Base-by-base conservation (phyloP, 2,797 vertebrate species). In the Aphelocoma californica region DNA sequence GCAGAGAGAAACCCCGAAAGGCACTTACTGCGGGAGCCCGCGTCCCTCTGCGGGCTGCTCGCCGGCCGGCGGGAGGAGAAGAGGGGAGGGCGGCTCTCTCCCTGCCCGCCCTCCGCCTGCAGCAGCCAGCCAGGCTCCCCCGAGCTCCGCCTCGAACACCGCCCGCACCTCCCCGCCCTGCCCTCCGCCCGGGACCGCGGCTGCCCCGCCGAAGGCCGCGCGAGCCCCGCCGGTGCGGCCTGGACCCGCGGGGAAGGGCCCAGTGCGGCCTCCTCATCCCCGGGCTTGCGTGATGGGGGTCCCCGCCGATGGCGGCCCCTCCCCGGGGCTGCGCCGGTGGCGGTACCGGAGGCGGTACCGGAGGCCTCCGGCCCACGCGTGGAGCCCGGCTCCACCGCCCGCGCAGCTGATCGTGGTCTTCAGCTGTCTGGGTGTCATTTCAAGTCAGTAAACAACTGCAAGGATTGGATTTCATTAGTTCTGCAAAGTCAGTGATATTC, bases 401-500 rank as follows among this genome's bases (percentile, higher is more conserved):
- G 31, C 5, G 13, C 38, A 2, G 64, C 50, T 28, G 23, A 5
- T 36, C 9, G 28, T 12, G 32, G 18, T 18, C 45, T 31, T 11
- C 69, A 47, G 77, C 53, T 67, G 86, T 31, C 53, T 2, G 61
- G 24, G n/a, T 60, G 86, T 44, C 80, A 56, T 65, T 92, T 90
- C 47, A 6, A 92, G 69, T 13, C 34, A 2, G 65, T 44, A 32
- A 90, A 88, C 88, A 93, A 86, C 82, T 66, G 65, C 77, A 4
- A 45, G 93, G 90, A 9, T 94, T 86, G 69, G 80, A 26, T 97
- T 95, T 95, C 96, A 20, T 20, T 54, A 51, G 66, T 93, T 96
- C 62, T 81, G 94, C 92, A 34, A 51, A 86, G 85, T 92, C 72
- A 84, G 90, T 69, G 90, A 93, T 93, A 87, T 80, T 89, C 17